These are phyloP conservation scores for Plumapathes pennacea DNA, from an alignment of 92 coral and sea anemone genomes.

Conservation along the genomic window DNA sequence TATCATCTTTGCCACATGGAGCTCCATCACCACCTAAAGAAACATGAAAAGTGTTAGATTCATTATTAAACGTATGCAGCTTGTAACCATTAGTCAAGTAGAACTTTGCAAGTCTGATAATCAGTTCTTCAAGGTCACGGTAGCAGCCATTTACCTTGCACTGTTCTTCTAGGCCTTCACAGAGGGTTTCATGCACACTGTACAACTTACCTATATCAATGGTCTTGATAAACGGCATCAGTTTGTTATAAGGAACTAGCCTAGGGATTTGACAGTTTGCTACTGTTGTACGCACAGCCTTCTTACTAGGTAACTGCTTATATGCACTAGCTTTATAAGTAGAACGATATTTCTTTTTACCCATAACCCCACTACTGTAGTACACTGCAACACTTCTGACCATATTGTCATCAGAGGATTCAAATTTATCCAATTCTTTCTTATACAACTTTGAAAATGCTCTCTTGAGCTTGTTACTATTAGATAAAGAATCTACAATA, in stretches of 20 bases:
- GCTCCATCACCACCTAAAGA: slow-evolving; percentile 68
- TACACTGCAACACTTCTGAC: slow-evolving; percentile 48
- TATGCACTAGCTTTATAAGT: slow-evolving; percentile 34
- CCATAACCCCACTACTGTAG: slow-evolving; percentile 64
- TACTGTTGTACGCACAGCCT: slow-evolving; percentile 39
- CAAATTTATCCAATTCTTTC: slow-evolving; percentile 17
- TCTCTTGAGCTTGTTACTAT: slow-evolving; percentile 8
- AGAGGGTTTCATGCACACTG: slow-evolving; percentile 38
- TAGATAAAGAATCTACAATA: slow-evolving; percentile 17
- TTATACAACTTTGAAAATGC: slow-evolving; percentile 17
- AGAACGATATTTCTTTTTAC: slow-evolving; percentile 48
- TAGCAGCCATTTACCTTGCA: slow-evolving; percentile 40
- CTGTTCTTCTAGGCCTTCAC: slow-evolving; percentile 30
- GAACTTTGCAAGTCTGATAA: slow-evolving; percentile 33
- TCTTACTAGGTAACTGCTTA: not conserved
- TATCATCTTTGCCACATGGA: slow-evolving; percentile 62
- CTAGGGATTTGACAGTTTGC: slow-evolving; percentile 33
- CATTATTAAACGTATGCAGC: slow-evolving; percentile 25
- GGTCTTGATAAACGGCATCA: slow-evolving; percentile 44
- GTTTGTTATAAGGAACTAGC: slow-evolving; percentile 41
- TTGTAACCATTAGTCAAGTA: slow-evolving; percentile 31
- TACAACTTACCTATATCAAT: slow-evolving; percentile 40
- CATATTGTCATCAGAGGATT: slow-evolving; percentile 44
- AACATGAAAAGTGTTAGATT: slow-evolving; percentile 38
- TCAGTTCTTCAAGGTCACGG: slow-evolving; percentile 25